Base-by-base conservation (phyloP, 2,113 vertebrate species). In the Phyllopteryx taeniolatus region DNA sequence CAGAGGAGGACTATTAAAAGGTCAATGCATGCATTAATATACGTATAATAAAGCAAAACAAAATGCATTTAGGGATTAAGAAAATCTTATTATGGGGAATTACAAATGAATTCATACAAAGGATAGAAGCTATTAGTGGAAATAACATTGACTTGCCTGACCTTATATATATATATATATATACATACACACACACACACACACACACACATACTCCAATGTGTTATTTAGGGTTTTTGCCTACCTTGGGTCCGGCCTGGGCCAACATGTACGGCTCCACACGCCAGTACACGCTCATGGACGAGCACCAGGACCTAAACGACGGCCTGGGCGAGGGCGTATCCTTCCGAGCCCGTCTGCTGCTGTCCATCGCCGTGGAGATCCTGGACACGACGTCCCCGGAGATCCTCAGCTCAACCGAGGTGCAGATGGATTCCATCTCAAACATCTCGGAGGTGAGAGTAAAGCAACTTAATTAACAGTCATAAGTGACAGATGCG, bases 221-320 rank as follows among this genome's bases (percentile, higher is more conserved):
- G 13, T 17, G 59, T 61, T 17, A 35, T 65, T 5, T 77, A 99
- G 98, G 98, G 1, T 99, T 98, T 84, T 91, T 98, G 80, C 97
- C 98, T 61, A 98, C 96, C 0, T 83, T 99, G 14, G 98, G 98
- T 22, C 98, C 97, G 0, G 94, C 98, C 0, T 99, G 98, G 98
- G 96, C 95, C 72, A 99, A 99, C 91, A 99, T 98, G 96, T 99
- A 99, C 0, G 98, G 98, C 57, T 99, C 98, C 53, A 98, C 96
- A 0, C 92, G 98, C 1, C 98, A 98, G 78, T 99, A 98, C 90
- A 96, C 95, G 0, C 92, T 99, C 19, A 95, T 99, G 93, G 98
- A 98, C 0, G 98, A 99, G 88, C 97, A 99, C 89, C 97, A 99
- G 87, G 97, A 99, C 88, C 90, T 99, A 81, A 99, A 99, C 0